Conservation (phyloP, 2,113 vertebrate genomes). For the Athene noctua region DNA sequence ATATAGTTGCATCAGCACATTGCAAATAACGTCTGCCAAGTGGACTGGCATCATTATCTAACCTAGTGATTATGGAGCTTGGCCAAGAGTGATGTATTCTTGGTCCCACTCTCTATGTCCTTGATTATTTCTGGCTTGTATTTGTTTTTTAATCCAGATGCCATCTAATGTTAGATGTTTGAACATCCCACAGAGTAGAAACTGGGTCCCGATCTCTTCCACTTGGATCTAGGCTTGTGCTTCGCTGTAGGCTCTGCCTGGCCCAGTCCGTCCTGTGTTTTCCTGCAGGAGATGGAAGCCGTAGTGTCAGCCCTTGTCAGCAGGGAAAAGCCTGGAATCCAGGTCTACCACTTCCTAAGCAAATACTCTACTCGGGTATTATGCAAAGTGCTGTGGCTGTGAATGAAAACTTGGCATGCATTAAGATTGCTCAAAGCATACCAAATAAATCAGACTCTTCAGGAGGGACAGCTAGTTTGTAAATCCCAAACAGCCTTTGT, state of each 20-base stretch:
- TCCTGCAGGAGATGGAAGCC: background rate
- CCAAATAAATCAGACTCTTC: slow-evolving; percentile 40
- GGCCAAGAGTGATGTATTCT: slow-evolving; percentile 13
- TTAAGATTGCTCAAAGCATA: slow-evolving; percentile 12
- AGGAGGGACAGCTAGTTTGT: slow-evolving; percentile 34
- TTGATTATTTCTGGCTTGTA: slow-evolving; percentile 37
- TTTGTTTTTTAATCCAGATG: slow-evolving; percentile 15
- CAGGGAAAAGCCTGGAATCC: slow-evolving; percentile 22
- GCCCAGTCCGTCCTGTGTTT: background rate
- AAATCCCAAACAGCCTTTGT: slow-evolving; percentile 56
- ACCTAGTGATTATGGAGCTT: slow-evolving; percentile 8
- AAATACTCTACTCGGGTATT: background rate
- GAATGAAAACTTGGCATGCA: slow-evolving; percentile 34
- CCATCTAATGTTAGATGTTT: background rate
- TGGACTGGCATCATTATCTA: slow-evolving; percentile 7
- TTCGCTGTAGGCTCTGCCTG: background rate
- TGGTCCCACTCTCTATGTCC: background rate
- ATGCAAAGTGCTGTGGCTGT: slow-evolving; percentile 15
- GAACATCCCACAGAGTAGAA: background rate
- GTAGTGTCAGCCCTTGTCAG: background rate
- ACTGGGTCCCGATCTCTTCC: background rate
- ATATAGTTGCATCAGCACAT: background rate
- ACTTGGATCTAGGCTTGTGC: background rate
- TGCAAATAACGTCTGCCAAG: slow-evolving; percentile 26
- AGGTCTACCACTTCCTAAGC: slow-evolving; percentile 6